These are phyloP conservation scores for Channa argus DNA, from an alignment of 2,113 vertebrate genomes.

Conservation along the genomic window DNA sequence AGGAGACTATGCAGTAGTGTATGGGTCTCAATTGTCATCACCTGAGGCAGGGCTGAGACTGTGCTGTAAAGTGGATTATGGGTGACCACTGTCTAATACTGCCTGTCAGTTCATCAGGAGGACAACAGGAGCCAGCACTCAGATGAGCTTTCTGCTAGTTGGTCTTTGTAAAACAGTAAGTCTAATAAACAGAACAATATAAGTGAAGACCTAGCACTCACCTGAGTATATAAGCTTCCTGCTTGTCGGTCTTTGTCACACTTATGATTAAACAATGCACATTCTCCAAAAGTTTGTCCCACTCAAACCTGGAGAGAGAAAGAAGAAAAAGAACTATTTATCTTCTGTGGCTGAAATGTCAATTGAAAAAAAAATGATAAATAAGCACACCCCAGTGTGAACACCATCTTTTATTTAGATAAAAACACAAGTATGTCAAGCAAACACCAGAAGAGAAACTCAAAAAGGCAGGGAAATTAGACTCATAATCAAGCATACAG, in stretches of 20 bases:
- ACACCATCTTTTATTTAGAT: background rate
- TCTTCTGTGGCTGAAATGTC: no score
- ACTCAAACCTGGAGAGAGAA: slow-evolving; percentile 90
- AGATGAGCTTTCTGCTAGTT: no score
- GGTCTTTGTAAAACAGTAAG: no score
- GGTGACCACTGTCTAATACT: slow-evolving; percentile 45
- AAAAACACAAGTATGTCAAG: background rate
- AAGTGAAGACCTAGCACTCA: slow-evolving; percentile 72
- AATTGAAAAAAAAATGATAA: background rate
- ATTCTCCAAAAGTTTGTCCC: slow-evolving; percentile 99
- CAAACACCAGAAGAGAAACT: no score
- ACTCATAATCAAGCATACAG: no score
- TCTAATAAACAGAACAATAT: background rate
- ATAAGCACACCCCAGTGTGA: no score
- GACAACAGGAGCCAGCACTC: background rate
- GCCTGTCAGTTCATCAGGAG: slow-evolving; percentile 29
- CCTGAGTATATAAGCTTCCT: slow-evolving; percentile 99
- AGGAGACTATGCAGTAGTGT: background rate
- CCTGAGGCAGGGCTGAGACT: background rate
- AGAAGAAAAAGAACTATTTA: background rate
- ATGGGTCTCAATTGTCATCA: background rate
- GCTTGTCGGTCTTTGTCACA: slow-evolving; percentile 99
- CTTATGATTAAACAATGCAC: slow-evolving; percentile 99
- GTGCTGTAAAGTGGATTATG: slow-evolving; percentile 22
- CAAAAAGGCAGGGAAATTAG: no score